Evolutionary conservation across 2,113 vertebrate species (phyloP).

Genomic region (Azemiops feae): DNA sequence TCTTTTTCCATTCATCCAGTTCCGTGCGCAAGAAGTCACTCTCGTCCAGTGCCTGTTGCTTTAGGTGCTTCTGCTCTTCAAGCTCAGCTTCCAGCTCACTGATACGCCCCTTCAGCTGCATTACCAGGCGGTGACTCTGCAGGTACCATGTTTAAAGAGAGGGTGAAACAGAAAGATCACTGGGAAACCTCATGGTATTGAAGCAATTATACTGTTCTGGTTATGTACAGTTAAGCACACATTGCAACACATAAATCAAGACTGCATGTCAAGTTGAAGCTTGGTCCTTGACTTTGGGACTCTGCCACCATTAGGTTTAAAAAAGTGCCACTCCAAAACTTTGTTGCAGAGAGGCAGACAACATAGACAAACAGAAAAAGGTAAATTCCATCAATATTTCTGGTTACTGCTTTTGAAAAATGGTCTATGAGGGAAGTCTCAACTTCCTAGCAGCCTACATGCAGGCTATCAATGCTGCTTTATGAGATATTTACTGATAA

Average conservation of each 20-base stretch:
- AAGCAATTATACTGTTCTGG: neutral
- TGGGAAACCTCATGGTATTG: accelerated
- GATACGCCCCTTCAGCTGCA: conserved; percentile 84
- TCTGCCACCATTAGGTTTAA: neutral
- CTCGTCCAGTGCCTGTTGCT: conserved; percentile 86
- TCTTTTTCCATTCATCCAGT: conserved; percentile 89
- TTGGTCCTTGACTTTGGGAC: no score
- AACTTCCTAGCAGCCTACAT: neutral
- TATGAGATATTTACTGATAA: neutral
- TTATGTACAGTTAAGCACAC: no score
- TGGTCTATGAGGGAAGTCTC: neutral
- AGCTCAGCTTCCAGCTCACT: conserved; percentile 93
- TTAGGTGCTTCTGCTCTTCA: conserved; percentile 90
- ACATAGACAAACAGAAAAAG: neutral
- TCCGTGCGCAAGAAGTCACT: conserved; percentile 88
- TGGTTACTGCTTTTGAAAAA: neutral
- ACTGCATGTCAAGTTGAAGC: no score
- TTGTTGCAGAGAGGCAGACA: neutral
- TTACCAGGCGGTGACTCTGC: conserved; percentile 79
- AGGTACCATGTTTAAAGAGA: accelerated
- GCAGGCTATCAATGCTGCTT: no score
- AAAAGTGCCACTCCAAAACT: neutral
- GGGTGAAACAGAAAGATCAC: accelerated
- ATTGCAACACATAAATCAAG: neutral
- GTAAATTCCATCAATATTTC: neutral